phyloP scores from a whole-genome alignment of 2,113 vertebrate genomes.

The Dromiciops gliroides region DNA sequence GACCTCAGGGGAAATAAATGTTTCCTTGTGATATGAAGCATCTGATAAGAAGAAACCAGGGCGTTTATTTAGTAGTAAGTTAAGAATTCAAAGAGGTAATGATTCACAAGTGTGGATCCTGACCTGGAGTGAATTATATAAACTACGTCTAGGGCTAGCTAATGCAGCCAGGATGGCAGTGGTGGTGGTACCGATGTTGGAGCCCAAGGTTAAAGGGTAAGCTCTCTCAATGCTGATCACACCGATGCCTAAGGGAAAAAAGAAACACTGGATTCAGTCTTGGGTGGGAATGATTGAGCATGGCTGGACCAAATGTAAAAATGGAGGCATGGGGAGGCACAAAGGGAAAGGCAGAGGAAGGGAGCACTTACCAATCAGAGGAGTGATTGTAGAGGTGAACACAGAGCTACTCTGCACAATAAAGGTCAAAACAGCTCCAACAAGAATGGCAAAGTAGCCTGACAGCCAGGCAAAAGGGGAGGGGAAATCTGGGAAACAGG shows the following conservation, averaged over 20 bases:
- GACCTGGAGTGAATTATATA: constrained; percentile 93
- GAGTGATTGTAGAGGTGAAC: constrained; percentile 97
- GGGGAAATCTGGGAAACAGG: constrained; percentile 89
- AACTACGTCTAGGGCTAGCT: constrained; percentile 91
- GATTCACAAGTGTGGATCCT: constrained; percentile 37
- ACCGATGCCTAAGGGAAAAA: constrained; percentile 86
- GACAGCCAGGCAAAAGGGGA: constrained; percentile 96
- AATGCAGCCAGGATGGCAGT: constrained; percentile 96
- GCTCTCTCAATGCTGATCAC: constrained; percentile 96
- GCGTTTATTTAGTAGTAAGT: neutral
- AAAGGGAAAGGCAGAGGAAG: neutral
- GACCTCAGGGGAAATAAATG: neutral
- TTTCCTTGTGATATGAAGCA: constrained; percentile 90
- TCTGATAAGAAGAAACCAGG: constrained; percentile 24
- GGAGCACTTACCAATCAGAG: constrained; percentile 92
- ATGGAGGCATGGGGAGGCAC: neutral
- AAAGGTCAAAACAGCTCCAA: constrained; percentile 97
- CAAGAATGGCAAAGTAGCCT: constrained; percentile 94
- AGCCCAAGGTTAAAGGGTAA: constrained; percentile 95
- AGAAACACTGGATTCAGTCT: neutral
- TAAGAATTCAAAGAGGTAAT: neutral
- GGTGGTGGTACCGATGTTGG: constrained; percentile 98
- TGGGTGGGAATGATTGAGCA: neutral
- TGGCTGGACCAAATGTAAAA: neutral
- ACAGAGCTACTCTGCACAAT: constrained; percentile 98